Evolutionary conservation across 2,113 vertebrate species (phyloP).

Genomic region (Antennarius striatus): DNA sequence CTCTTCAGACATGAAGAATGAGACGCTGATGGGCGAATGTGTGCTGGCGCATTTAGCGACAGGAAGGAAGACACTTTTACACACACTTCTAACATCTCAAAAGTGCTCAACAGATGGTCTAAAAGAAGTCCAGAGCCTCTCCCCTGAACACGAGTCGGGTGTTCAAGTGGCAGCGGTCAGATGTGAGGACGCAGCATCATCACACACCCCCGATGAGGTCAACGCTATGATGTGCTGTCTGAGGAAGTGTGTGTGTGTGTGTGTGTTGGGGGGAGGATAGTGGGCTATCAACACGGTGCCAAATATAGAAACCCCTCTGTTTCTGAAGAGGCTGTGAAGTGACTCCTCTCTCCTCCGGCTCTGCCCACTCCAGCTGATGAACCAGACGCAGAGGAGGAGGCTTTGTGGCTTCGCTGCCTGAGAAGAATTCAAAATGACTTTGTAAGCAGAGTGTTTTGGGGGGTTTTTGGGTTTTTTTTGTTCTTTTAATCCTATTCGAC

Average conservation of each 20-base stretch:
- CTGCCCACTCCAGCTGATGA: slow-evolving; percentile 58
- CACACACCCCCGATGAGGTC: too few relatives aligned
- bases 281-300: slow-evolving; percentile 33
- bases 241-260: neutral
- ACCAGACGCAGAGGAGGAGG: slow-evolving; percentile 6
- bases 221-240: too few relatives aligned
- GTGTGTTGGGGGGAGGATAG: neutral
- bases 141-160: neutral
- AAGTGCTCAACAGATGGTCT: too few relatives aligned
- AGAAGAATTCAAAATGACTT: slow-evolving; percentile 20
- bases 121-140: neutral
- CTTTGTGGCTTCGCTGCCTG: slow-evolving; percentile 12
- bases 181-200: neutral
- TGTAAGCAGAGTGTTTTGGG: slow-evolving; percentile 1
- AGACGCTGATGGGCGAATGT: too few relatives aligned
- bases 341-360: slow-evolving; percentile 41
- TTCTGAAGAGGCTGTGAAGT: slow-evolving; percentile 58
- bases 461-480: neutral
- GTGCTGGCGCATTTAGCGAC: too few relatives aligned
- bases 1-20: too few relatives aligned
- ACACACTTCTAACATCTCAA: too few relatives aligned
- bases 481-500: neutral
- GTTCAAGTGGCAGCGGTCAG: slow-evolving; percentile 24
- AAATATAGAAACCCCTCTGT: slow-evolving; percentile 60
- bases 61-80: too few relatives aligned